Base-by-base conservation (phyloP, 2,797 vertebrate genomes). In the Notolabrus celidotus region DNA sequence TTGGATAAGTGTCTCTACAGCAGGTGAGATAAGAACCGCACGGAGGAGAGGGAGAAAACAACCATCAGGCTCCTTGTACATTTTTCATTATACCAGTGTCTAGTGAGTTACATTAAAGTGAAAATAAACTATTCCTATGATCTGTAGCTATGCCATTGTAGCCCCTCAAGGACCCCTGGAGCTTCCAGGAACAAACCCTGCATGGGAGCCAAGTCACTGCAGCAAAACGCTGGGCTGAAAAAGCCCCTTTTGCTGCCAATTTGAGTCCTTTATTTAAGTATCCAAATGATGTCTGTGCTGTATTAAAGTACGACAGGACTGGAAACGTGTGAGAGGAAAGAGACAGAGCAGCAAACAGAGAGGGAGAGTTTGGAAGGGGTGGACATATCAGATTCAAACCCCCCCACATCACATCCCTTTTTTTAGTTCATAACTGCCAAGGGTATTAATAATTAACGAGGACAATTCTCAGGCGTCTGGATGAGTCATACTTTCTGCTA, bases 401-500 rank as follows among this genome's bases (percentile, higher is more conserved):
- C 64, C 68, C 64, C 19, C 25, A 22, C 64, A 33, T 22, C 17
- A 41, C 39, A 41, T 41, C 71, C 78, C 67, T 79, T 86, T 87
- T 47, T 91, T 88, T 87, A 88, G 87, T 88, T 84, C 84, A 83
- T 85, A 87, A 88, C 87, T 80, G 77, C 77, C 85, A 79, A 74
- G 56, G 73, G 74, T 87, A 81, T 92, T 88, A 81, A 89, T 90
- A 84, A 88, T 89, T 89, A 89, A 90, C 83, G 77, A 87, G 84
- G 85, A 90, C 83, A 82, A 89, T 88, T 91, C 89, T 88, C 88
- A 56, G 56, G 86, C 49, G 67, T 76, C 80, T 76, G 77, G 68
- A 86, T 91, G 87, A 92, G 70, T 92, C 91, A 91, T 89, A 69
- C 80, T 86, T 82, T 82, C 71, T 86, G 82, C 73, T 88, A 72